A percentile compares a stretch with the other conserved stretches of the same genome.
These are phyloP conservation scores for Colletes collaris DNA, from an alignment of 2,888 invertebrate genomes.

Conservation along the genomic window DNA sequence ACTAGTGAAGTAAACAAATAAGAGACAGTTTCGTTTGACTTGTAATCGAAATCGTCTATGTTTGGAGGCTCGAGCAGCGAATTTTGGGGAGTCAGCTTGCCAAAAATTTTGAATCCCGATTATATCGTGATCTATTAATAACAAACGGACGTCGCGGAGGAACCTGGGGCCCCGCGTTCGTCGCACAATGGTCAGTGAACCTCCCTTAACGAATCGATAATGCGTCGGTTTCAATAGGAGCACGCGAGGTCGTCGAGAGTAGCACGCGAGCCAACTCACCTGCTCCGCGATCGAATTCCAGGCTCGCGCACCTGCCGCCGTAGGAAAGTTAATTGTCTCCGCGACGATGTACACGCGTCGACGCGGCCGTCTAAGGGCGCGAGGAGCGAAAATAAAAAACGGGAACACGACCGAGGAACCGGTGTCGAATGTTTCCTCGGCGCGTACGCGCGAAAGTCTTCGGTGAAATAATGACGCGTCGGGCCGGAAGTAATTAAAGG, in stretches of 20 bases:
- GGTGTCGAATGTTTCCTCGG: constrained; percentile 29
- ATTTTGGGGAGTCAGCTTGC: neutral
- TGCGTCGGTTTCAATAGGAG: constrained; percentile 61
- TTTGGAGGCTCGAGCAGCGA: too few relatives aligned
- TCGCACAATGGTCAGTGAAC: constrained; percentile 67
- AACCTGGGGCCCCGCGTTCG: constrained; percentile 15
- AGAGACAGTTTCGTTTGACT: too few relatives aligned
- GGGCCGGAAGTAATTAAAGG: constrained; percentile 60
- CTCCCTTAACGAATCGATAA: constrained; percentile 65
- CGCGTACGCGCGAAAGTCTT: constrained; percentile 33
- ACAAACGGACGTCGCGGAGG: constrained; percentile 2
- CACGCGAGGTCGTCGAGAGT: constrained; percentile 60
- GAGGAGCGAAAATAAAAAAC: neutral
- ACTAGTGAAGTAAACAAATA: too few relatives aligned
- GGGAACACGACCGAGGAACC: neutral
- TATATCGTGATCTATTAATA: constrained; percentile 7
- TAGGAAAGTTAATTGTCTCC: constrained; percentile 61
- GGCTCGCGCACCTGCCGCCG: constrained; percentile 60
- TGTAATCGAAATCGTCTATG: too few relatives aligned
- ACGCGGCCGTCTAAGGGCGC: neutral
- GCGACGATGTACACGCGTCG: constrained; percentile 16
- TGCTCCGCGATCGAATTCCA: constrained; percentile 69
- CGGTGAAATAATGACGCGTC: constrained; percentile 36
- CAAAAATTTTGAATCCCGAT: constrained; percentile 8
- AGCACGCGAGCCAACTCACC: constrained; percentile 66